Conservation (phyloP, 2,797 vertebrate genomes). For the Anguilla pacifica region DNA sequence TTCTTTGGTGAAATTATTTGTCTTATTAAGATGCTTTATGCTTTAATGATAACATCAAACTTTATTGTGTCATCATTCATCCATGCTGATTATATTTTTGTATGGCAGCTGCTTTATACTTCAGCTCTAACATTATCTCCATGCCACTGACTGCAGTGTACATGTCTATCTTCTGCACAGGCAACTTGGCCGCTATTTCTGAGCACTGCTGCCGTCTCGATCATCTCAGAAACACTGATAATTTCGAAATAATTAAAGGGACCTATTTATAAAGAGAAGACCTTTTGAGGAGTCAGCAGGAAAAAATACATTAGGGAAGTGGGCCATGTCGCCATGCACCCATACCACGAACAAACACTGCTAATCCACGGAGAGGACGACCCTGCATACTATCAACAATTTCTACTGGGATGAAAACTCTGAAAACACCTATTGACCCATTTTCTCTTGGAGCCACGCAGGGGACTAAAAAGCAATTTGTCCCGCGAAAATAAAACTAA, state of each 20-base stretch:
- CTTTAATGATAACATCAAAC: not conserved
- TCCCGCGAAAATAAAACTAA: slow-evolving; percentile 62
- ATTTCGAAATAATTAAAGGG: not conserved
- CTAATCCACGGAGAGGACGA: not conserved
- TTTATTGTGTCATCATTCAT: not conserved
- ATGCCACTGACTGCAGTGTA: not conserved
- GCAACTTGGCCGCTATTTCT: not conserved
- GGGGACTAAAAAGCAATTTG: slow-evolving; percentile 67
- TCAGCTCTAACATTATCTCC: not conserved
- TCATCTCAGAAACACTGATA: not conserved
- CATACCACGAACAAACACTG: not conserved
- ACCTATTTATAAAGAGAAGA: not conserved
- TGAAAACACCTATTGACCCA: slow-evolving; percentile 30
- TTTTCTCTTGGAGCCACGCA: slow-evolving; percentile 29
- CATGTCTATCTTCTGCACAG: not conserved
- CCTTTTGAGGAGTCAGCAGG: not conserved
- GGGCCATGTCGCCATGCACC: not conserved
- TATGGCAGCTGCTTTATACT: not conserved
- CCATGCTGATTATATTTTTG: not conserved
- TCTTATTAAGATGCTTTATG: not conserved
- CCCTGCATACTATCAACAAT: slow-evolving; percentile 4
- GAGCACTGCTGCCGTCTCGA: not conserved
- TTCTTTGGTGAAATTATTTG: not conserved
- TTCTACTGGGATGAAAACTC: slow-evolving; percentile 10
- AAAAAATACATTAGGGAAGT: not conserved